phyloP scores from a whole-genome alignment of 1,140 invertebrate genomes.

The Drosophila mojavensis region DNA sequence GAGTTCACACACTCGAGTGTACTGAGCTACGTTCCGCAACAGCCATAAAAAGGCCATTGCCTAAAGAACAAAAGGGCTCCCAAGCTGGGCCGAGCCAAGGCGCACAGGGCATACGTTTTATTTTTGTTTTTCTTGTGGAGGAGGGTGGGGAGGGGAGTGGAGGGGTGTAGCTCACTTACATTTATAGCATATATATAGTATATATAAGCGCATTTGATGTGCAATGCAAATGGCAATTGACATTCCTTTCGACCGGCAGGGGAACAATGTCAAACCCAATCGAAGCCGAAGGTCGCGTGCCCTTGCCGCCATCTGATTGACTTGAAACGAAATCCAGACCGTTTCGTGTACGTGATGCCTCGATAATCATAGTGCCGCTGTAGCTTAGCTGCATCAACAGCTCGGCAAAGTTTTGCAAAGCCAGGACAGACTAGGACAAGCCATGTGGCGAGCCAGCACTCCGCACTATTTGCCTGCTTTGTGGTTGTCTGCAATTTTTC shows the following conservation, averaged over 20 bases:
- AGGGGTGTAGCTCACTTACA: slow-evolving; percentile 12
- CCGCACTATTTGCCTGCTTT: neutral
- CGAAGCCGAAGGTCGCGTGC: slow-evolving; percentile 65
- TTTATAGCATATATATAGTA: neutral
- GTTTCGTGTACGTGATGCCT: slow-evolving; percentile 72
- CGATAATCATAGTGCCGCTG: slow-evolving; percentile 62
- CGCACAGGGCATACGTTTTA: slow-evolving; percentile 3
- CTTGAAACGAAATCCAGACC: slow-evolving; percentile 44
- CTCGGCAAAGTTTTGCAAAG: slow-evolving; percentile 41
- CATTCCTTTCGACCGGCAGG: slow-evolving; percentile 50
- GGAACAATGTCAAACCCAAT: slow-evolving; percentile 74
- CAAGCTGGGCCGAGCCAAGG: slow-evolving; percentile 24
- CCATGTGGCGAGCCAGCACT: neutral
- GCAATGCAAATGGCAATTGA: slow-evolving; percentile 78
- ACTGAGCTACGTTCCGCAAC: slow-evolving; percentile 45
- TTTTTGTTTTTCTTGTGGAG: slow-evolving; percentile 48
- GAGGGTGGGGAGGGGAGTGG: too few relatives aligned
- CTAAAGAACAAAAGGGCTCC: slow-evolving; percentile 21
- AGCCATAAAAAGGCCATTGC: slow-evolving; percentile 62
- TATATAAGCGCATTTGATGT: slow-evolving; percentile 26
- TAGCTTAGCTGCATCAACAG: slow-evolving; percentile 24
- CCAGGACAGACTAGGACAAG: neutral
- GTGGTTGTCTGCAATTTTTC: slow-evolving; percentile 62
- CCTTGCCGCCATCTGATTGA: slow-evolving; percentile 65
- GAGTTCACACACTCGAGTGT: slow-evolving; percentile 67